phyloP scores from a whole-genome alignment of 2,797 vertebrate genomes.

The Taenioides sp. region DNA sequence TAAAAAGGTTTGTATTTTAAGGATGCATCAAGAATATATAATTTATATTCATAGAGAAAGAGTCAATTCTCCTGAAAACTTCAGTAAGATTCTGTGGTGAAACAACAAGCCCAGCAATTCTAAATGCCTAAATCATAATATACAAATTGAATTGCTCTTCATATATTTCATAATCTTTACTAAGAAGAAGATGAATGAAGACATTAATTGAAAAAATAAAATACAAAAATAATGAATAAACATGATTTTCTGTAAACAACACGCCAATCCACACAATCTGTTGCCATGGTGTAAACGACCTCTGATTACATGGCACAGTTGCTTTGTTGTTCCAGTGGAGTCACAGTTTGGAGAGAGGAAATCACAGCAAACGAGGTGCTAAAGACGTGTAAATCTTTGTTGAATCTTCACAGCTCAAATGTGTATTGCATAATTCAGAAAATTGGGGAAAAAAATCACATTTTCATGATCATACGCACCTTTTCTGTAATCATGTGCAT shows the following conservation, averaged over 20 bases:
- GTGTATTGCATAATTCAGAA: conserved; percentile 8
- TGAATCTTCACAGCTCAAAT: conserved; percentile 4
- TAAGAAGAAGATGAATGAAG: not conserved
- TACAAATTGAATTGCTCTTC: not conserved
- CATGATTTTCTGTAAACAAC: not conserved
- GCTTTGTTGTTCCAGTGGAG: conserved; percentile 9
- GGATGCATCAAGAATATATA: not conserved
- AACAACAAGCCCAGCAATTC: not conserved
- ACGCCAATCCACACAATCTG: not conserved
- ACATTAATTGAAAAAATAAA: not conserved
- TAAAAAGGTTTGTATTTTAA: not conserved
- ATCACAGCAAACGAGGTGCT: conserved; percentile 8
- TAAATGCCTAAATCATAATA: not conserved
- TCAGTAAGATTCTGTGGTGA: no score
- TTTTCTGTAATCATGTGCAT: conserved; percentile 1
- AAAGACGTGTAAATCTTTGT: conserved; percentile 8
- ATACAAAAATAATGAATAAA: not conserved
- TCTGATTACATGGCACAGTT: not conserved
- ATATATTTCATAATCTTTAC: not conserved
- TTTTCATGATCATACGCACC: conserved; percentile 1
- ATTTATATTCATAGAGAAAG: not conserved
- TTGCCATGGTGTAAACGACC: not conserved
- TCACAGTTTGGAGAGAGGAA: conserved; percentile 13
- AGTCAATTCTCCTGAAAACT: not conserved
- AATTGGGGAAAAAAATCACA: not conserved